phyloP scores from a whole-genome alignment of 1,140 invertebrate species.

The Platyscapa corneri region DNA sequence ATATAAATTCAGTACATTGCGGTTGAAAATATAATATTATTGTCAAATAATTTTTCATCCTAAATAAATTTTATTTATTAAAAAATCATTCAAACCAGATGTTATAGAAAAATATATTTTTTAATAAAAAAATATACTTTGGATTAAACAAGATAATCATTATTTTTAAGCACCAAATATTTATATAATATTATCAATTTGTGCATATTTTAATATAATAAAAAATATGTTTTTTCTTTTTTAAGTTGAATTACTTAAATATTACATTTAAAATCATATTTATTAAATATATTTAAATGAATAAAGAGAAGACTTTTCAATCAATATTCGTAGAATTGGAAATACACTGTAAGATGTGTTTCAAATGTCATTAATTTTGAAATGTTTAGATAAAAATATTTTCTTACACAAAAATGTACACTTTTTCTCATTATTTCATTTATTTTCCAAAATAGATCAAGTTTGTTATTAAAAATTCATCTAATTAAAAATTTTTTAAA shows the following conservation, averaged over 20 bases:
- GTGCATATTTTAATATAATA: conserved; percentile 21
- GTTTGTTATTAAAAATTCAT: not conserved
- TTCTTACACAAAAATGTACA: conserved; percentile 3
- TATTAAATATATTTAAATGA: conserved; percentile 13
- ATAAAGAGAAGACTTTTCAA: conserved; percentile 15
- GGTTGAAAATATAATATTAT: conserved; percentile 38
- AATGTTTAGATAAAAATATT: not conserved
- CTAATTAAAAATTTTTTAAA: not conserved
- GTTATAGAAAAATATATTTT: not conserved
- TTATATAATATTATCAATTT: conserved; percentile 32
- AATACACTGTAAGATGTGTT: conserved; percentile 7
- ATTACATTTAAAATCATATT: no score
- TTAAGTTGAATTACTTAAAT: no score
- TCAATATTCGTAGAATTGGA: conserved; percentile 4
- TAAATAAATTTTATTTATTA: conserved; percentile 13
- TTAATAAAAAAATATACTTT: conserved; percentile 25
- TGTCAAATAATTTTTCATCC: conserved; percentile 24
- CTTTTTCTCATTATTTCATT: not conserved
- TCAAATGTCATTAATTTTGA: conserved; percentile 1
- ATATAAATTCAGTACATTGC: conserved; percentile 18
- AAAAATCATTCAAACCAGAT: not conserved
- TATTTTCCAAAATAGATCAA: not conserved
- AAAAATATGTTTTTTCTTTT: no score
- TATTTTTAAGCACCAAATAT: conserved; percentile 27
- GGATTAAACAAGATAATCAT: conserved; percentile 25